These are phyloP conservation scores for Oasisia sp. DNA, from an alignment of 2,888 invertebrate species.

Conservation along the genomic window DNA sequence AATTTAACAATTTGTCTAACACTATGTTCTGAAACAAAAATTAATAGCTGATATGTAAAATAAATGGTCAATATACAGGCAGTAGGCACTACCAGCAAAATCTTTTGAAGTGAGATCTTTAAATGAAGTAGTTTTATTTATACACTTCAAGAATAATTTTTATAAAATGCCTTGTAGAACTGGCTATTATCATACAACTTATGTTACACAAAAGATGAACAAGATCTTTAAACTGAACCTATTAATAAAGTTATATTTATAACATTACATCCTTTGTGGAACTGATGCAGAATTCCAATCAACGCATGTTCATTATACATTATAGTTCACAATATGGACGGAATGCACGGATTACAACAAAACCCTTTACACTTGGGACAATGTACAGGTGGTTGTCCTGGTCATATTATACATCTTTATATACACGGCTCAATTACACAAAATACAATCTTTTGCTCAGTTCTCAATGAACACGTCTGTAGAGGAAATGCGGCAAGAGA, in stretches of 20 bases:
- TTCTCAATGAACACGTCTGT: neutral
- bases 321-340: neutral
- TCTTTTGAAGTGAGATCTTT: no score
- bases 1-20: no score
- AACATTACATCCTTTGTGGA: neutral
- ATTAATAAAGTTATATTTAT: neutral
- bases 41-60: no score
- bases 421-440: neutral
- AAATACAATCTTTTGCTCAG: neutral
- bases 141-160: neutral
- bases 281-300: neutral
- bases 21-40: no score
- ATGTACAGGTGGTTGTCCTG: neutral
- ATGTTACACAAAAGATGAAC: neutral
- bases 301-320: neutral
- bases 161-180: neutral
- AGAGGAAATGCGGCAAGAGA: neutral
- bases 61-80: no score
- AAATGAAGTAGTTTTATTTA: no score
- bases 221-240: neutral
- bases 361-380: neutral
- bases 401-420: neutral
- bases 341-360: neutral
- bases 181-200: neutral
- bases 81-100: no score